phyloP scores from a whole-genome alignment of 2,888 invertebrate genomes.

The Cerceris rybyensis region DNA sequence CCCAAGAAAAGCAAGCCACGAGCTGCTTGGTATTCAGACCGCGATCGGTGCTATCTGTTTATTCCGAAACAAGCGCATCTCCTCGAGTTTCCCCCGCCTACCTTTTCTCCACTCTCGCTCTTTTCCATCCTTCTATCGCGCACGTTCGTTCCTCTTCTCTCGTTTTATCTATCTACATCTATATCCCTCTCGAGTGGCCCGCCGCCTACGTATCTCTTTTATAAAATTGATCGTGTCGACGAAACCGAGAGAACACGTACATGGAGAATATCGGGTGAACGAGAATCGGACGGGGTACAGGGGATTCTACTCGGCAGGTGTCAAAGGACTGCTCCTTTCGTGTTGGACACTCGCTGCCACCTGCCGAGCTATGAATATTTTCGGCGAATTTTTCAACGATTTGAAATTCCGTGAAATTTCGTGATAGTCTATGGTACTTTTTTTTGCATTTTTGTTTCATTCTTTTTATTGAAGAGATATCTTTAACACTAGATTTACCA shows the following conservation, averaged over 20 bases:
- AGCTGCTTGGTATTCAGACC: slow-evolving; percentile 76
- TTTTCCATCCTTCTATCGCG: slow-evolving; percentile 21
- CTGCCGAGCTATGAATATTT: no score
- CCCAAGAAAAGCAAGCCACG: slow-evolving; percentile 58
- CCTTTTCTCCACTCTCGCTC: slow-evolving; percentile 36
- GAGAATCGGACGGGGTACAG: neutral
- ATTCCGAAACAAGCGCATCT: slow-evolving; percentile 78
- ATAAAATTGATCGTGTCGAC: slow-evolving; percentile 75
- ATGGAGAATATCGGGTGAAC: slow-evolving; percentile 10
- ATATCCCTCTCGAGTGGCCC: slow-evolving; percentile 30
- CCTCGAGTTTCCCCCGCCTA: slow-evolving; percentile 23
- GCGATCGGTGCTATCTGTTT: slow-evolving; percentile 79
- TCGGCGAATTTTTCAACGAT: no score
- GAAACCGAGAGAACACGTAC: slow-evolving; percentile 55
- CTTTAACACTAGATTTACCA: no score
- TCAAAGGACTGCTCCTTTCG: neutral
- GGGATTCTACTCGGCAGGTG: neutral
- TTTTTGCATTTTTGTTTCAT: no score
- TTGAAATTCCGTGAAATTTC: no score
- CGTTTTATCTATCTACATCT: slow-evolving; percentile 45
- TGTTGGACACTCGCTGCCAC: no score
- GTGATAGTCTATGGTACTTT: no score
- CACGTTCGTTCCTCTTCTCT: slow-evolving; percentile 27
- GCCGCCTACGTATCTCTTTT: slow-evolving; percentile 68
- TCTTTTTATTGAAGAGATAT: no score